A percentile compares a stretch with the other conserved stretches of the same genome.
Conservation (phyloP, 2,113 vertebrate species). For the Deroptyus accipitrinus region DNA sequence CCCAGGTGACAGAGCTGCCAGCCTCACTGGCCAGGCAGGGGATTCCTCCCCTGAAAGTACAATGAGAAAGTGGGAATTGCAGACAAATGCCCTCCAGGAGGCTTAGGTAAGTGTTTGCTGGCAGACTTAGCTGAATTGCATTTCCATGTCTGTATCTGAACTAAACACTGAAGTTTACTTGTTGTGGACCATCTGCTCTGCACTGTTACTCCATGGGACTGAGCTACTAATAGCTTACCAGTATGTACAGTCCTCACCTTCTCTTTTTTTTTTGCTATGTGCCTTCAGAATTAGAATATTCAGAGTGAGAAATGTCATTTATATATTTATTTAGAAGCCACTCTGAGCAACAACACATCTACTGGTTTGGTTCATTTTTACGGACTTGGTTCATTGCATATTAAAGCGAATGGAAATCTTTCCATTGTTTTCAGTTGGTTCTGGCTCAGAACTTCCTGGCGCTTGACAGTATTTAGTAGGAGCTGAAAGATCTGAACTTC, state of each 20-base stretch:
- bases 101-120: neutral
- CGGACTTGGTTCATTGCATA: constrained; percentile 37
- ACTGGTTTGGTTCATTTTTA: constrained; percentile 25
- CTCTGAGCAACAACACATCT: neutral
- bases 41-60: neutral
- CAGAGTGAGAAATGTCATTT: neutral
- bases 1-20: neutral
- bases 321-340: constrained; percentile 30
- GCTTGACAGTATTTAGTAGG: constrained; percentile 51
- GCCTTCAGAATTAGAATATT: neutral
- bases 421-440: constrained; percentile 54
- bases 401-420: constrained; percentile 51
- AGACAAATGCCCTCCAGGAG: neutral
- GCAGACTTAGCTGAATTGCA: neutral
- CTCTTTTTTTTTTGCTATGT: neutral
- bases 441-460: constrained; percentile 38
- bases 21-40: neutral
- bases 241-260: neutral
- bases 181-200: accelerated
- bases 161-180: neutral
- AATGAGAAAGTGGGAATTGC: neutral
- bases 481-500: constrained; percentile 57
- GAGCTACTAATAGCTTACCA: neutral
- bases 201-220: neutral
- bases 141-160: neutral